Evolutionary conservation across 1,140 invertebrate species (phyloP), one percentile per base, ranked within the genome.

Genomic region (Subanguina moxae): DNA sequence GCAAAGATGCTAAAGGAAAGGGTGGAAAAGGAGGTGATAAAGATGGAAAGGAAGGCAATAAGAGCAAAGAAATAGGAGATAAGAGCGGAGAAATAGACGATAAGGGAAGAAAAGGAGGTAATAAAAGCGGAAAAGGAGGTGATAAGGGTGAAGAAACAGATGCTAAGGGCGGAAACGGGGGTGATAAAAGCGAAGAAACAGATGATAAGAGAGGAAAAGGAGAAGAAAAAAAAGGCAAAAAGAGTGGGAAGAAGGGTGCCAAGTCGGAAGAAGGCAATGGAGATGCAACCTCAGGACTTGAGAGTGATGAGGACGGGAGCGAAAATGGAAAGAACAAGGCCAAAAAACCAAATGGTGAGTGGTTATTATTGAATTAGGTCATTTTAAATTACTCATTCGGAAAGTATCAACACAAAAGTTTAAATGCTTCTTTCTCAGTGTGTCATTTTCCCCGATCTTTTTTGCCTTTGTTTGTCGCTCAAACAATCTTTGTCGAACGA

Each of bases 61-160:
- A 43, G 25, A 61, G 46, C 11, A 56, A 48, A n/a, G 38, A 9
- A 15, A 43, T 17, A 59, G 45, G 21, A 8, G n/a, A 65, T 23
- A 65, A 13, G n/a, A 52, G 56, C 43, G 64, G 30, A 8, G 19
- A 64, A 19, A 74, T 45, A 5, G 67, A 52, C 28, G 43, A 63
- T 48, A 52, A 43, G 25, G 52, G 46, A 9, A 56, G 56, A n/a
- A 30, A 9, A 15, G 56, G 23, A 59, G 45, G 21, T 8, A 19
- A 65, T 23, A 65, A 13, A n/a, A 52, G 56, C 43, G 64, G 30
- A 8, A 30, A 64, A 19, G 52, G 52, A 30, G 43, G 46, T n/a
- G 19, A 57, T 27, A 56, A 56, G 3, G 52, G 52, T 42, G 56
- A 19, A n/a, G 46, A 48, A 17, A 32, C 58, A 13, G 65, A 19